Percentiles rank a stretch among this genome's conserved stretches.
phyloP scores from a whole-genome alignment of 2,113 vertebrate species.

The Cisticola juncidis region DNA sequence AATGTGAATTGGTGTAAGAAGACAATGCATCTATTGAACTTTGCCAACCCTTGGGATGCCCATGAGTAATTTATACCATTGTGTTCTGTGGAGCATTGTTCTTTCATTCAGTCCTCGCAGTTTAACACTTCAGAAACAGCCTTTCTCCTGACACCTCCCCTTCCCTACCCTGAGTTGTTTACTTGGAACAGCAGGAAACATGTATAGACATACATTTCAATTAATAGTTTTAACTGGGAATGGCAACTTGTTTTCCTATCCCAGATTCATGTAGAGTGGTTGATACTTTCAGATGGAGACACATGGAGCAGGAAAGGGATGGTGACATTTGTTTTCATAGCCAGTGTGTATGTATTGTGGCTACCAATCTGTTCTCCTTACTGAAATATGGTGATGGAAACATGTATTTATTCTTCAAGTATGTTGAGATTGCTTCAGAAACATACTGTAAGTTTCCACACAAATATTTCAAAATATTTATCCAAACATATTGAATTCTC shows the following conservation, averaged over 20 bases:
- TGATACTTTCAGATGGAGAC: neutral
- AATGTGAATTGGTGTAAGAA: conserved; percentile 1
- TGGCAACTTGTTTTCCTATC: neutral
- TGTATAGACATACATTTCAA: neutral
- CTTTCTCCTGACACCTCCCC: neutral
- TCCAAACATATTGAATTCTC: neutral
- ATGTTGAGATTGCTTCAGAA: neutral
- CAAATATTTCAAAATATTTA: neutral
- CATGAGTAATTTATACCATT: conserved; percentile 61
- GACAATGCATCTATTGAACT: conserved; percentile 27
- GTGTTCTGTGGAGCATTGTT: conserved; percentile 66
- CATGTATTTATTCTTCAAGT: neutral
- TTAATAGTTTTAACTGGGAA: neutral
- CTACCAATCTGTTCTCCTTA: neutral
- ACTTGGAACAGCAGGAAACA: neutral
- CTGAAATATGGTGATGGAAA: neutral
- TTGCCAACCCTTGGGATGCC: neutral
- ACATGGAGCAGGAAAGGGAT: neutral
- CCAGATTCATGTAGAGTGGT: fast-evolving
- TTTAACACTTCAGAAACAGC: conserved; percentile 26
- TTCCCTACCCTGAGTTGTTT: neutral
- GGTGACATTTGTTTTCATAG: neutral
- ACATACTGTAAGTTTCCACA: neutral
- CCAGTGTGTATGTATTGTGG: neutral
- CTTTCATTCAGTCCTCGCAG: neutral